A percentile compares a stretch with the other conserved stretches of the same genome.
phyloP scores from a whole-genome alignment of 92 coral and sea anemone genomes.

The Nematostella vectensis region DNA sequence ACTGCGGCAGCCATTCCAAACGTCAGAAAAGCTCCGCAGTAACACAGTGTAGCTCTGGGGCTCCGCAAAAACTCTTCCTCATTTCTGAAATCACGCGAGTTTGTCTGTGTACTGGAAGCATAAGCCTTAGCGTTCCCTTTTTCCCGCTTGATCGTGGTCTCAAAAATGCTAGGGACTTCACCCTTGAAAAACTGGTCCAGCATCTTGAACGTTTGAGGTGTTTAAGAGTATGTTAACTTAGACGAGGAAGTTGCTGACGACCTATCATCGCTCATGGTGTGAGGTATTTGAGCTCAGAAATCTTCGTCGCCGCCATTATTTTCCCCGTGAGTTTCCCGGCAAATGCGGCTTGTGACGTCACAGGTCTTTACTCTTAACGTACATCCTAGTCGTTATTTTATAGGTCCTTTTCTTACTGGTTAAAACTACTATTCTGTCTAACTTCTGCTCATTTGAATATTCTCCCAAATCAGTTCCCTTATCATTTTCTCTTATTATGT shows the following conservation, averaged over 20 bases:
- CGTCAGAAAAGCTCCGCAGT: slow-evolving; percentile 90
- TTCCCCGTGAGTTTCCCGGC: no score
- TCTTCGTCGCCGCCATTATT: not conserved
- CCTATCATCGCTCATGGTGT: no score
- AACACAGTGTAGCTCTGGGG: slow-evolving; percentile 70
- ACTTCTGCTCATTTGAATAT: not conserved
- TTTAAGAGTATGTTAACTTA: no score
- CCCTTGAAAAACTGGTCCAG: slow-evolving; percentile 90
- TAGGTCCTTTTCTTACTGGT: no score
- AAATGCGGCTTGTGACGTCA: not conserved
- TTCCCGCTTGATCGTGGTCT: slow-evolving; percentile 74
- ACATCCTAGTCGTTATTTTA: no score
- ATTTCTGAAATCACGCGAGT: slow-evolving; percentile 61
- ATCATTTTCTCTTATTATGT: not conserved
- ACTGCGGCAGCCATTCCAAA: slow-evolving; percentile 96
- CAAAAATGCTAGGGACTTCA: slow-evolving; percentile 87
- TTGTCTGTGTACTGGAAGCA: slow-evolving; percentile 26
- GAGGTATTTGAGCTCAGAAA: no score
- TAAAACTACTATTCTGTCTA: no score
- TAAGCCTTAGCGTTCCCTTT: slow-evolving; percentile 36
- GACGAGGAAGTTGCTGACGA: no score
- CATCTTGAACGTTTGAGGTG: slow-evolving; percentile 38
- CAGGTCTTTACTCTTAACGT: no score
- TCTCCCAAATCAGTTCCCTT: not conserved
- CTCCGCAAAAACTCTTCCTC: slow-evolving; percentile 88